These are phyloP conservation scores for Charina bottae DNA, from an alignment of 2,113 vertebrate genomes.

Conservation along the genomic window DNA sequence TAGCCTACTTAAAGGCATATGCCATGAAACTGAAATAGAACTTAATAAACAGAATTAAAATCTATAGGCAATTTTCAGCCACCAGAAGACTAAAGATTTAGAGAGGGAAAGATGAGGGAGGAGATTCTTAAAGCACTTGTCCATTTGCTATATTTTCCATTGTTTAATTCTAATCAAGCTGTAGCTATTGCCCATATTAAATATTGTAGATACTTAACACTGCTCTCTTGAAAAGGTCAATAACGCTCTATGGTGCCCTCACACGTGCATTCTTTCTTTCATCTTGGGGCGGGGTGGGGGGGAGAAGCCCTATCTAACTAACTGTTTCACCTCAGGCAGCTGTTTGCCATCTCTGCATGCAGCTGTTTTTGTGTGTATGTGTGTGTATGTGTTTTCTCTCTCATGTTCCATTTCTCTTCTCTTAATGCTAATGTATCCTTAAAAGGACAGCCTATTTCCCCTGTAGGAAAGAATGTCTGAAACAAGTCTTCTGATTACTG, in stretches of 20 bases:
- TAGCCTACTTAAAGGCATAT: neutral
- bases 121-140: slow-evolving; percentile 26
- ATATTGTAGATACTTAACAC: slow-evolving; percentile 35
- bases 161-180: slow-evolving; percentile 13
- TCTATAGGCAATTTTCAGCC: slow-evolving; percentile 18
- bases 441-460: neutral
- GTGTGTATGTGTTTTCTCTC: neutral
- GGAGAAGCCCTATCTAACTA: neutral
- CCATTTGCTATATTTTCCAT: slow-evolving; percentile 35
- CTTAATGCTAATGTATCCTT: neutral
- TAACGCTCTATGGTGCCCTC: neutral
- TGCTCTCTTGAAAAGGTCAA: slow-evolving; percentile 35
- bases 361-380: neutral
- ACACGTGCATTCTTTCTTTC: neutral
- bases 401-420: neutral
- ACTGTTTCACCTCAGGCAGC: slow-evolving; percentile 2
- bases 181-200: slow-evolving; percentile 10
- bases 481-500: slow-evolving; percentile 4
- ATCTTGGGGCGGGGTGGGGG: neutral
- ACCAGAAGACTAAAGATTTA: neutral
- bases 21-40: neutral
- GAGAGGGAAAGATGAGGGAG: slow-evolving; percentile 1
- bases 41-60: slow-evolving; percentile 9
- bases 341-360: neutral
- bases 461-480: slow-evolving; percentile 25